Evolutionary conservation across 2,113 vertebrate genomes (phyloP), one percentile per base, ranked within the genome.

Genomic region (Brachypodius melanocephalos): DNA sequence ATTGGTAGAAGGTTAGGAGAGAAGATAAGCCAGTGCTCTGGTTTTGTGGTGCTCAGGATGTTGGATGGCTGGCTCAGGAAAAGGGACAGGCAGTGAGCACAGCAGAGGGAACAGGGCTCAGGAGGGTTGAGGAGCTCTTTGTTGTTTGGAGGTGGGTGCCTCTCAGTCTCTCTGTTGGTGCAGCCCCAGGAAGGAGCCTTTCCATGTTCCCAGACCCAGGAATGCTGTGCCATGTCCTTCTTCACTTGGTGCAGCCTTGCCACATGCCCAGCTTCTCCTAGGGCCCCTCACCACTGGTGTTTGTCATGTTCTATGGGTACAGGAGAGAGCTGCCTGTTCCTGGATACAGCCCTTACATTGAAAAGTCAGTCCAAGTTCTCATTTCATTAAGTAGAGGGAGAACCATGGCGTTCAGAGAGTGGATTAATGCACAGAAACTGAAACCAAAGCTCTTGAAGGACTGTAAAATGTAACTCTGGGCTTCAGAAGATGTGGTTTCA

Each of bases 401-500:
- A 61, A 57, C 28, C 10, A 6, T 25, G 63, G 31, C 25, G 5
- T 49, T 77, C 65, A 54, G 69, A 57, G 63, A n/a, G 16, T 34
- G 22, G 15, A 32, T 81, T 89, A 77, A 78, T 85, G 73, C 69
- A 78, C 88, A 85, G 38, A 51, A 81, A 42, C 55, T 61, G 81
- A 88, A 94, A 89, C 25, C 85, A 82, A 88, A 94, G 81, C 34
- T 67, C 61, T 26, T 83, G 58, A 57, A 61, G 89, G 88, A 76
- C 84, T 0, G 0, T 45, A 51, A 88, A 49, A 88, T 5, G 0
- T 21, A 45, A 76, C 22, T 58, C 82, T 88, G 69, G 51, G 42
- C 77, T 94, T 90, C 57, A 72, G 61, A 71, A 93, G 65, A 31
- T 92, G 85, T 63, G 73, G 66, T 85, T 95, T 72, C 82, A 75